Evolutionary conservation across 2,888 invertebrate species (phyloP), one percentile per base, ranked within the genome.

Genomic region (Drosophila nr. perissopoda): DNA sequence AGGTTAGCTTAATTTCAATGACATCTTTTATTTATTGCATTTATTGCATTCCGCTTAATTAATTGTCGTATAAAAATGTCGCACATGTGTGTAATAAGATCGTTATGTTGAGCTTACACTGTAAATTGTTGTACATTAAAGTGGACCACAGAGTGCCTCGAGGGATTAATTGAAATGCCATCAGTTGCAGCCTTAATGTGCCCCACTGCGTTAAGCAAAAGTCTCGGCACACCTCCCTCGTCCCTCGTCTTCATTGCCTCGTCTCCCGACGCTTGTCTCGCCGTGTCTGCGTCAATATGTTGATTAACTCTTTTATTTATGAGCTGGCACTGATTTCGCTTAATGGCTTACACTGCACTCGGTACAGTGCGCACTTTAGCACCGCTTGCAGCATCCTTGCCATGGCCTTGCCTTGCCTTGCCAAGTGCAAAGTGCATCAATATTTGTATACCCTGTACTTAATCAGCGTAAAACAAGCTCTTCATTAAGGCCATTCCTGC

Each of bases 281-380:
- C 42, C 60, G 38, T 64, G 74, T 68, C 80, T 78, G 79, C 71
- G 77, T 83, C 87, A 85, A 85, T 82, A 85, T 85, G 84, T 82
- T 90, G 90, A 89, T 90, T 89, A 86, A 83, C 81, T 89, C 77
- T 81, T 86, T 86, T 88, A 89, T 90, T 88, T 90, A 90, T 88
- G 87, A 82, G 87, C 79, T 78, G 71, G 73, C 79, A 75, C 71
- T 80, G 80, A 88, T 85, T 79, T 76, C 73, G 74, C 85, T 86
- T 83, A 85, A 88, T 85, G 88, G 85, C 81, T 83, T 77, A 77
- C 74, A 54, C 60, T 69, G 69, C 52, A 27, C 53, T 40, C 38
- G 29, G 57, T 31, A 57, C 31, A 31, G 11, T 42, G 42, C 21
- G 16, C 10, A 57, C 18, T 36, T 54, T n/a, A 49, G 27, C 53